Conservation (phyloP, 2,113 vertebrate genomes). For the Baryphthengus martii region DNA sequence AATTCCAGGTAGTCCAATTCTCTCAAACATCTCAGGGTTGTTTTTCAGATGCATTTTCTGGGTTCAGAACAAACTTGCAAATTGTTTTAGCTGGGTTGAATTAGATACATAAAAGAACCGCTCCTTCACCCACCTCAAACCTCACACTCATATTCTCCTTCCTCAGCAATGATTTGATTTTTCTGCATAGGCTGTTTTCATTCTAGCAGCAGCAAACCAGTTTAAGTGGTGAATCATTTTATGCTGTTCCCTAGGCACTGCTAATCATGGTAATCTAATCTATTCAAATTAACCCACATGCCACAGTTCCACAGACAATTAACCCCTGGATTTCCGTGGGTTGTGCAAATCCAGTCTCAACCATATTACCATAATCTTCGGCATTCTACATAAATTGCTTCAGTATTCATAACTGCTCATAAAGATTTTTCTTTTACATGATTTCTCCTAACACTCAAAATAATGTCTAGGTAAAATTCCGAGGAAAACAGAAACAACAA, state of each 20-base stretch:
- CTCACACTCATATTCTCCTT: background rate
- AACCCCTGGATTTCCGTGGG: background rate
- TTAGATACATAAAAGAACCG: background rate
- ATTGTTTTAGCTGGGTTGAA: background rate
- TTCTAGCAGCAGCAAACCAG: background rate
- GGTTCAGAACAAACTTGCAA: background rate
- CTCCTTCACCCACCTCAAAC: background rate
- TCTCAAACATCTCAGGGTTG: background rate
- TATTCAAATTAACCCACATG: constrained; percentile 2
- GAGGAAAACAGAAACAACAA: background rate
- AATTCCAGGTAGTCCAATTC: background rate
- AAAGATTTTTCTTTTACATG: background rate
- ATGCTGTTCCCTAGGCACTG: background rate
- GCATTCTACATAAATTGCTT: rapidly evolving
- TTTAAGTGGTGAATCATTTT: background rate
- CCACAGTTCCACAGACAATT: constrained; percentile 7
- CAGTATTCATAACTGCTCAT: background rate
- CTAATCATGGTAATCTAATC: constrained; percentile 10
- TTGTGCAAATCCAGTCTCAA: background rate
- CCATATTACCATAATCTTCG: background rate
- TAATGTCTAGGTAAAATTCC: background rate
- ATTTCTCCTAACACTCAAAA: background rate
- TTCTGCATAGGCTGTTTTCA: background rate
- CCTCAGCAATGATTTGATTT: background rate
- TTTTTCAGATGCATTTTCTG: background rate